Evolutionary conservation across 2,797 vertebrate species (phyloP), one percentile per base, ranked within the genome.

Genomic region (Eidolon dupreanum): DNA sequence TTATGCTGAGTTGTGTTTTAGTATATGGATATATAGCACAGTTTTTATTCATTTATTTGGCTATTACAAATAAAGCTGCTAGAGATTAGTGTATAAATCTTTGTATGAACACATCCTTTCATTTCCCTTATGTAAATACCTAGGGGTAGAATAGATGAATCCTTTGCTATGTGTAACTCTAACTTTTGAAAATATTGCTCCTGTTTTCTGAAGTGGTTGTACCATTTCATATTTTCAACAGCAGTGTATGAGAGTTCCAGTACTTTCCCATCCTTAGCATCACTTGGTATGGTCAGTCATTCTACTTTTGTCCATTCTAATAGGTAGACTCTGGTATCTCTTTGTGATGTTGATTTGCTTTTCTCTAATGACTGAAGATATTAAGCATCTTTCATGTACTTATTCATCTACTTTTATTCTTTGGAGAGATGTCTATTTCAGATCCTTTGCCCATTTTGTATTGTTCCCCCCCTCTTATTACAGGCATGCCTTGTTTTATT

Each of bases 401-500:
- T 79, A 71, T 93, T 73, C 61, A 63, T 43, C 16, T 82, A 41
- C 31, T 33, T 26, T 74, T 49, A 28, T 78, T 46, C 43, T 87
- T 57, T 81, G 41, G 57, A 65, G 46, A 75, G 77, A 79, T n/a
- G 26, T 49, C 51, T 49, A 31, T 63, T 79, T 79, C 65, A 59
- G 79, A 92, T 31, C 49, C 51, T 92, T 86, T 95, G n/a, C 24
- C 83, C 4, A 83, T 83, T 89, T 70, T 75, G n/a, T 51, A 59
- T 9, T 87, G 63, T 22, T 11, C 70, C 1, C 49, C 43, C 10
- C 49, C 82, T 46, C 17, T 92, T 90, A 63, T 20, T 85, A 36
- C 20, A 55, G 49, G 31, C n/a, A 55, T 26, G 20, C 20, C 12
- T 55, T n/a, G 22, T 26, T 36, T 55, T 36, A 77, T 55, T 36